Percentiles rank a stretch among this genome's conserved stretches.
phyloP scores from a whole-genome alignment of 2,797 vertebrate genomes.

The Champsocephalus esox region DNA sequence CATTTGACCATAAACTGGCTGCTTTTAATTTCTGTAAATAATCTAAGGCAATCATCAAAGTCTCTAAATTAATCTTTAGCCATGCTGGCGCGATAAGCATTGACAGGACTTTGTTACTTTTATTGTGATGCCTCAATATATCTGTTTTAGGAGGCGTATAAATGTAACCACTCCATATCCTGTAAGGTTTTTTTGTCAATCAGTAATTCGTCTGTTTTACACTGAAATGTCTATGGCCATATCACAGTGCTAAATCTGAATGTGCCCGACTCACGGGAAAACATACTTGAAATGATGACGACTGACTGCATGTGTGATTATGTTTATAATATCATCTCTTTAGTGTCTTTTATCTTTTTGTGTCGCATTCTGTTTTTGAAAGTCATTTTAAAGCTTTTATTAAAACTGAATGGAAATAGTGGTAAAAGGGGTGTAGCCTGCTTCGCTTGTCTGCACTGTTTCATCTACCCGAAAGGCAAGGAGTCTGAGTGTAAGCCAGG shows the following conservation, averaged over 20 bases:
- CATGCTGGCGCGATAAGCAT: slow-evolving; percentile 26
- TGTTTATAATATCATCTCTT: slow-evolving; percentile 30
- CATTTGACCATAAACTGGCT: not conserved
- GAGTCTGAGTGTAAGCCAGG: too few species aligned
- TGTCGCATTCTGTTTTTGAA: slow-evolving; percentile 22
- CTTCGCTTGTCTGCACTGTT: too few species aligned
- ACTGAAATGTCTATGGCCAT: slow-evolving; percentile 13
- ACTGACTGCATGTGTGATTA: slow-evolving; percentile 43
- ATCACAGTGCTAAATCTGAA: slow-evolving; percentile 32
- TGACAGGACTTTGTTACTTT: slow-evolving; percentile 4
- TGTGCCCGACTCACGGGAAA: slow-evolving; percentile 13
- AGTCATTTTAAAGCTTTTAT: slow-evolving; percentile 31
- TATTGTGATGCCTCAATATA: not conserved
- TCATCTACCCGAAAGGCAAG: too few species aligned
- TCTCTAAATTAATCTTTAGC: slow-evolving; percentile 19
- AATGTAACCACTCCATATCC: slow-evolving; percentile 16
- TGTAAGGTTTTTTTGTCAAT: not conserved
- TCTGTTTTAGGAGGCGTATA: not conserved
- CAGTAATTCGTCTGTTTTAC: slow-evolving; percentile 9
- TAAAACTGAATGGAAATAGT: slow-evolving; percentile 41
- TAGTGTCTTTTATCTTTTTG: slow-evolving; percentile 53
- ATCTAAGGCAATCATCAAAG: slow-evolving; percentile 17
- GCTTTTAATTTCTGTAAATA: slow-evolving; percentile 23
- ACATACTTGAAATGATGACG: not conserved
- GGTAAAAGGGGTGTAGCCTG: not conserved